Evolutionary conservation across 2,888 invertebrate species (phyloP).

Genomic region (Glaucopsyche alexis): DNA sequence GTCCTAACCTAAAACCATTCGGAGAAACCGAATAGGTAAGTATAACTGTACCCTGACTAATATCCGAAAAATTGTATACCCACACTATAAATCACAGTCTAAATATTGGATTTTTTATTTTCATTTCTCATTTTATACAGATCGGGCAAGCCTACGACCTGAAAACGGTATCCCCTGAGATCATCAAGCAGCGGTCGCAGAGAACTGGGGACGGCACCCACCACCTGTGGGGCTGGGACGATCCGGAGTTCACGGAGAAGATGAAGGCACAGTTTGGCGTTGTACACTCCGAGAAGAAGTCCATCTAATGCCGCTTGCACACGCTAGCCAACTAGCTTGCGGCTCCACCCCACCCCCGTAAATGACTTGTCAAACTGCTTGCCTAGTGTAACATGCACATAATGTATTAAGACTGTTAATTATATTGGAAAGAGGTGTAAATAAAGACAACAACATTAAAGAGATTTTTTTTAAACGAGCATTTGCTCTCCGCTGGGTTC

Average conservation of each 20-base stretch:
- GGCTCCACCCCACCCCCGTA: too few species aligned
- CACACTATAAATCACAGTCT: too few species aligned
- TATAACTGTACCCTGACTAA: too few species aligned
- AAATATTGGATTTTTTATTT: too few species aligned
- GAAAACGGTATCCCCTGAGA: constrained; percentile 84
- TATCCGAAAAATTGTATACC: too few species aligned
- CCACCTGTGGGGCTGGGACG: constrained; percentile 86
- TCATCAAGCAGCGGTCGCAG: constrained; percentile 81
- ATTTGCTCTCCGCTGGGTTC: too few species aligned
- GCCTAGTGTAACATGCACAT: background rate
- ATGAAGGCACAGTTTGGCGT: constrained; percentile 62
- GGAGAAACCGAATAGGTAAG: too few species aligned
- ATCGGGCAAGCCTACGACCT: constrained; percentile 89
- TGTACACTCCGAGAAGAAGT: constrained; percentile 51
- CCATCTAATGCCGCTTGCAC: constrained; percentile 40
- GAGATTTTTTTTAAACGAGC: background rate
- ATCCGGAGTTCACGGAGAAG: constrained; percentile 79
- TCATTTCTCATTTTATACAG: constrained; percentile 43
- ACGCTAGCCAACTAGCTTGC: too few species aligned
- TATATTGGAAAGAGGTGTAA: constrained; percentile 1
- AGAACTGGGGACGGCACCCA: constrained; percentile 84
- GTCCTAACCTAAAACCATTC: too few species aligned
- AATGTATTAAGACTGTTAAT: constrained; percentile 17
- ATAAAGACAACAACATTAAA: constrained; percentile 2
- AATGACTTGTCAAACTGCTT: too few species aligned